phyloP scores from a whole-genome alignment of 2,113 vertebrate genomes.

The Pseudolaguvia tuberculata region DNA sequence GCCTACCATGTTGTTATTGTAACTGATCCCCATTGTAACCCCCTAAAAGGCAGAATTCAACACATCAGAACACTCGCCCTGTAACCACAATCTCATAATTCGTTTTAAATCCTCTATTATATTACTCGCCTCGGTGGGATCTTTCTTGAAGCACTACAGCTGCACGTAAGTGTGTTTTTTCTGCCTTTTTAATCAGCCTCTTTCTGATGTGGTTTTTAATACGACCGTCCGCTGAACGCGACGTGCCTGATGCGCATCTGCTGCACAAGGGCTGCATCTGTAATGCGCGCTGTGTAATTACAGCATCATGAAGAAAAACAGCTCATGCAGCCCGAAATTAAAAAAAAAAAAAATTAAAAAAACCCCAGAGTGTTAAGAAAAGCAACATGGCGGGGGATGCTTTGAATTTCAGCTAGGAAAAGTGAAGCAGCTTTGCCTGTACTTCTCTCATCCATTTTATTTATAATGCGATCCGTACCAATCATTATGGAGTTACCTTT shows the following conservation, averaged over 20 bases:
- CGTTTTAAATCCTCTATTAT: slow-evolving; percentile 1
- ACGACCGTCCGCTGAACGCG: background rate
- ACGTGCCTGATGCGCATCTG: background rate
- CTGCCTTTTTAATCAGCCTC: background rate
- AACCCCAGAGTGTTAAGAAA: slow-evolving; percentile 1
- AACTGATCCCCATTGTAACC: slow-evolving; percentile 35
- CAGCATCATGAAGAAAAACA: background rate
- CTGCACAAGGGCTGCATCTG: background rate
- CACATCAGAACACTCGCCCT: background rate
- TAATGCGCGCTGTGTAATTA: slow-evolving; percentile 2
- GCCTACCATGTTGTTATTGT: slow-evolving; percentile 40
- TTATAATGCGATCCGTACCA: background rate
- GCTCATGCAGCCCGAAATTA: background rate
- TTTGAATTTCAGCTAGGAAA: slow-evolving; percentile 28
- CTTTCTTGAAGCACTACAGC: slow-evolving; percentile 25
- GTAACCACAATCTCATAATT: slow-evolving; percentile 21
- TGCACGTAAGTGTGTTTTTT: slow-evolving; percentile 42
- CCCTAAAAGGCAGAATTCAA: slow-evolving; percentile 15
- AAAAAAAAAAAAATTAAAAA: too few species aligned
- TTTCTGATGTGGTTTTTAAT: slow-evolving; percentile 14
- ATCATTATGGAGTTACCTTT: background rate
- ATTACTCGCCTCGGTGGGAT: slow-evolving; percentile 4
- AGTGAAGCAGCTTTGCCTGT: background rate
- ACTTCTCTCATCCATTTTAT: slow-evolving; percentile 13
- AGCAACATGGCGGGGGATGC: slow-evolving; percentile 42